Evolutionary conservation across 2,113 vertebrate genomes (phyloP), one percentile per base, ranked within the genome.

Genomic region (Semnopithecus entellus): DNA sequence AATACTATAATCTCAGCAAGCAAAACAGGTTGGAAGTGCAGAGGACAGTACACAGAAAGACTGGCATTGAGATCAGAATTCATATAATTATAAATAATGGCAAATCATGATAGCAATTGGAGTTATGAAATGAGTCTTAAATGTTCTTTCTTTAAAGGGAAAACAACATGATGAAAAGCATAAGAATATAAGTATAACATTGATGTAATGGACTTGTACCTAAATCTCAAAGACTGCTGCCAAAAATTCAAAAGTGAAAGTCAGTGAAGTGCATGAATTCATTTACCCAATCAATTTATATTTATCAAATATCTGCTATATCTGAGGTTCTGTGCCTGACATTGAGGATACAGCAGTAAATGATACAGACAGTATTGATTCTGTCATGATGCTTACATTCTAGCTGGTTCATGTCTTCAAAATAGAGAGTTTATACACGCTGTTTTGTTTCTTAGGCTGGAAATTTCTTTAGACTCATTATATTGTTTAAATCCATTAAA

Each of bases 231-330:
- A 72, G 35, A 38, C 35, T 43, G 1, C 8, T 55, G 38, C 76
- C 68, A 94, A 89, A 96, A 95, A 68, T 59, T 93, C 73, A 86
- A 57, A 83, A 68, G 18, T 25, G 27, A n/a, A 13, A 48, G 38
- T 35, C 30, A 57, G 32, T 40, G 82, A 50, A n/a, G 38, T 57
- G 45, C 13, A 59, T 22, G 27, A 55, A 45, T 48, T 59, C 48
- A 59, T 68, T 90, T 50, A 68, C 52, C 10, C 38, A 40, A 2
- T 40, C 35, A 18, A 18, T 57, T 72, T 89, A 25, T 73, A 27
- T 45, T 14, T 75, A 70, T 32, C 12, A 17, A 55, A 11, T 48
- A 2, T 48, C 64, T 57, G 17, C 50, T n/a, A 2, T 23, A 3
- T 83, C 16, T 20, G 50, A 83, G 30, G 23, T 22, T 48, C 30